These are phyloP conservation scores for Alexandromys fortis DNA, from an alignment of 2,113 vertebrate species.

Conservation along the genomic window DNA sequence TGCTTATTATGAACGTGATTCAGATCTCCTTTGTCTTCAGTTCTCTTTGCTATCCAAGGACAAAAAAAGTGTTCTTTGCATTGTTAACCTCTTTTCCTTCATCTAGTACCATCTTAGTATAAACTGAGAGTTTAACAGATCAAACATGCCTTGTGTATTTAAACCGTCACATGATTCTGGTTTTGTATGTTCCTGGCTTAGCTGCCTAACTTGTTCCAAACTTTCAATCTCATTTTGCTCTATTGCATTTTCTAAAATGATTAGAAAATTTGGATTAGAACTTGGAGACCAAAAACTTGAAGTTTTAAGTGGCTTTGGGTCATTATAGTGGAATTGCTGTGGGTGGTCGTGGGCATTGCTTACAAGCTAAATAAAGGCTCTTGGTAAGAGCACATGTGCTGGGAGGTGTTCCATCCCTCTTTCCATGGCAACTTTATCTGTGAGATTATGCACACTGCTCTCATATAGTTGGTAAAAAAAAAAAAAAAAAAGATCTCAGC, in stretches of 20 bases:
- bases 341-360: conserved; percentile 58
- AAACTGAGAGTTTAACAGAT: conserved; percentile 32
- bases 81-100: conserved; percentile 27
- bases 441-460: conserved; percentile 67
- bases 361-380: conserved; percentile 73
- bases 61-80: neutral
- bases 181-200: conserved; percentile 13
- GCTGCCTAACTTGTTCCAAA: conserved; percentile 8
- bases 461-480: conserved; percentile 46
- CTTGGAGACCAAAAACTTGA: conserved; percentile 59
- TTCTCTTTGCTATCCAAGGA: neutral
- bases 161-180: conserved; percentile 30
- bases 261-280: conserved; percentile 51
- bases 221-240: conserved; percentile 58
- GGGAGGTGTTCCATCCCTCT: conserved; percentile 68
- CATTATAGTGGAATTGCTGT: conserved; percentile 71
- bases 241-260: conserved; percentile 59
- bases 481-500: neutral
- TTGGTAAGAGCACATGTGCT: conserved; percentile 71
- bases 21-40: conserved; percentile 25
- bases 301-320: conserved; percentile 67
- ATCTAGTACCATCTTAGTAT: conserved; percentile 4
- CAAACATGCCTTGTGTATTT: neutral
- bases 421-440: conserved; percentile 67
- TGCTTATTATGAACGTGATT: conserved; percentile 5